Percentiles rank a stretch among this genome's conserved stretches.
Conservation (phyloP, 2,888 invertebrate genomes). For the Automeris io region DNA sequence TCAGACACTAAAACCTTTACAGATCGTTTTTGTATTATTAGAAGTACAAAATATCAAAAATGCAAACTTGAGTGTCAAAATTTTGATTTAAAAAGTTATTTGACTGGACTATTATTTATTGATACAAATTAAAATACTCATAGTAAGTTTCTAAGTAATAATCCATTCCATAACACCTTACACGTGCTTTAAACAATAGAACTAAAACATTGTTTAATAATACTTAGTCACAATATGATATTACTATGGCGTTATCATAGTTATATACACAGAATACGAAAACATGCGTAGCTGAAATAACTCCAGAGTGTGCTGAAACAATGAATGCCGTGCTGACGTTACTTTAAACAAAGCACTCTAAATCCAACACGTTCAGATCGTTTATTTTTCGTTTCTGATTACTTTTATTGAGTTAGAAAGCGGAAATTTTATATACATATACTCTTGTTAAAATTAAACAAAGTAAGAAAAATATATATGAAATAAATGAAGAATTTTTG, state of each 20-base stretch:
- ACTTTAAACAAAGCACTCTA: slow-evolving; percentile 34
- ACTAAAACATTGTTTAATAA: neutral
- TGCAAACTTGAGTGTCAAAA: too few relatives aligned
- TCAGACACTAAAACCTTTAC: too few relatives aligned
- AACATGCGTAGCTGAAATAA: neutral
- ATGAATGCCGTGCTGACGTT: slow-evolving; percentile 49
- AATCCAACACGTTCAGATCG: slow-evolving; percentile 26
- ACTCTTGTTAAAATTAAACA: too few relatives aligned
- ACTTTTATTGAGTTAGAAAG: slow-evolving; percentile 16
- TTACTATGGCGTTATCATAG: neutral
- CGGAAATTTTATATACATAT: slow-evolving; percentile 4
- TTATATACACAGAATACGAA: neutral
- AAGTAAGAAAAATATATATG: too few relatives aligned
- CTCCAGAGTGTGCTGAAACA: slow-evolving; percentile 34
- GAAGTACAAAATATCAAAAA: too few relatives aligned
- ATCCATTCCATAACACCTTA: neutral
- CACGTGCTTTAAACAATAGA: neutral
- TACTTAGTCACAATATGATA: neutral
- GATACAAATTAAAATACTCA: too few relatives aligned
- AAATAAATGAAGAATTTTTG: too few relatives aligned
- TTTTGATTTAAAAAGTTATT: too few relatives aligned
- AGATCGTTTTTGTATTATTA: too few relatives aligned
- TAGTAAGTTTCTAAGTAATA: neutral
- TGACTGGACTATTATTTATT: too few relatives aligned
- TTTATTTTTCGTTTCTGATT: slow-evolving; percentile 17